Percentiles rank a stretch among this genome's conserved stretches.
Conservation (phyloP, 2,797 vertebrate genomes). For the Liasis olivaceus region DNA sequence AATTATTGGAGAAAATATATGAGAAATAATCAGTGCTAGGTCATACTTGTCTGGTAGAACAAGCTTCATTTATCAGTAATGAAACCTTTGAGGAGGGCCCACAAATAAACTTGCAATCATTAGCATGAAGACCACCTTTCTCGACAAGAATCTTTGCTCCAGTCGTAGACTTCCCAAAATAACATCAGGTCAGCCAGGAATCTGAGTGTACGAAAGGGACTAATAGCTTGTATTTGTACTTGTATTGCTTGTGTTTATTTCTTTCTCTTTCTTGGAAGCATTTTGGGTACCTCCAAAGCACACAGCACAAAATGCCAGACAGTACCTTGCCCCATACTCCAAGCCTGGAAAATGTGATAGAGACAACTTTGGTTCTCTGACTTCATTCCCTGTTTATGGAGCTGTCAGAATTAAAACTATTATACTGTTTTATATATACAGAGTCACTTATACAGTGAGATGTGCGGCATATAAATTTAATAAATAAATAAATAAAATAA, state of each 20-base stretch:
- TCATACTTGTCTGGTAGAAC: not conserved
- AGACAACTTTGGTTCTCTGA: not conserved
- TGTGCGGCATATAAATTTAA: too few species aligned
- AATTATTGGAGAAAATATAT: not conserved
- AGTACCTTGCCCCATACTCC: not conserved
- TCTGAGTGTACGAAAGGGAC: not conserved
- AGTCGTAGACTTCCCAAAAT: not conserved
- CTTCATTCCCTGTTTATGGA: not conserved
- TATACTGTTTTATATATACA: too few species aligned
- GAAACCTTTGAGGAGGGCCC: not conserved
- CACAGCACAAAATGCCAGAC: not conserved
- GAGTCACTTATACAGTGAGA: too few species aligned
- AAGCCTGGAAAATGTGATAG: not conserved
- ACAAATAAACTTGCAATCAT: not conserved
- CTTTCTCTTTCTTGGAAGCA: not conserved
- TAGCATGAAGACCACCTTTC: not conserved
- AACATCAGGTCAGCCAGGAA: not conserved
- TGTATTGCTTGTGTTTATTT: not conserved
- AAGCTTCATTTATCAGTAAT: not conserved
- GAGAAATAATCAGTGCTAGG: not conserved
- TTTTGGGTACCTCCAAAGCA: not conserved
- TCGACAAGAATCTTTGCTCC: not conserved
- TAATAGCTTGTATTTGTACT: not conserved
- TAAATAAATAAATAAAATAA: too few species aligned
- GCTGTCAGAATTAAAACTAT: not conserved